Evolutionary conservation across 2,797 vertebrate species (phyloP).

Genomic region (Gymnothorax javanicus): DNA sequence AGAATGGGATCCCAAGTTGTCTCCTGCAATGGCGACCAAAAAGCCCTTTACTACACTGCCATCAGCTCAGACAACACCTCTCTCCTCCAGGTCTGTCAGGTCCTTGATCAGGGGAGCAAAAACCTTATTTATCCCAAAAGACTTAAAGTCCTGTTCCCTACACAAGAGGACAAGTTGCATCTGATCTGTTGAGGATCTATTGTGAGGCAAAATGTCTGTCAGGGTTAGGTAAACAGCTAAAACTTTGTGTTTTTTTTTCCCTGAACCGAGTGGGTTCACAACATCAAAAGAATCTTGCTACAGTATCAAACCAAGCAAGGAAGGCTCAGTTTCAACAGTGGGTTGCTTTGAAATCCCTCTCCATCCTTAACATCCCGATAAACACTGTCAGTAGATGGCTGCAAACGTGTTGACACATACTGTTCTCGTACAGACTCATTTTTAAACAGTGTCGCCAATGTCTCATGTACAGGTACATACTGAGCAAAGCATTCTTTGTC

Average conservation of each 20-base stretch:
- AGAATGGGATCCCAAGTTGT: no score
- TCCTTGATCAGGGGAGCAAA: no score
- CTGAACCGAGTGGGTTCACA: slow-evolving; percentile 23
- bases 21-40: no score
- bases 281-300: background rate
- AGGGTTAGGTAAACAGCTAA: slow-evolving; percentile 27
- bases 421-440: background rate
- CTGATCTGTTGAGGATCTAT: no score
- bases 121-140: no score
- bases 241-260: slow-evolving; percentile 29
- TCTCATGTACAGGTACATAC: slow-evolving; percentile 12
- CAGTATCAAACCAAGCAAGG: slow-evolving; percentile 14
- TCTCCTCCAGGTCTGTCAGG: no score
- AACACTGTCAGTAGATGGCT: background rate
- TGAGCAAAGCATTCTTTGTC: slow-evolving; percentile 20
- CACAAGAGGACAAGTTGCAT: no score
- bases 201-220: slow-evolving; percentile 3
- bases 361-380: background rate
- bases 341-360: background rate
- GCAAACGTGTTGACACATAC: background rate
- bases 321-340: background rate
- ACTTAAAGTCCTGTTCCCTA: no score
- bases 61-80: no score
- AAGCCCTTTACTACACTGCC: no score
- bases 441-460: background rate